phyloP scores from a whole-genome alignment of 2,888 invertebrate genomes.

The Drosophila phalerata region DNA sequence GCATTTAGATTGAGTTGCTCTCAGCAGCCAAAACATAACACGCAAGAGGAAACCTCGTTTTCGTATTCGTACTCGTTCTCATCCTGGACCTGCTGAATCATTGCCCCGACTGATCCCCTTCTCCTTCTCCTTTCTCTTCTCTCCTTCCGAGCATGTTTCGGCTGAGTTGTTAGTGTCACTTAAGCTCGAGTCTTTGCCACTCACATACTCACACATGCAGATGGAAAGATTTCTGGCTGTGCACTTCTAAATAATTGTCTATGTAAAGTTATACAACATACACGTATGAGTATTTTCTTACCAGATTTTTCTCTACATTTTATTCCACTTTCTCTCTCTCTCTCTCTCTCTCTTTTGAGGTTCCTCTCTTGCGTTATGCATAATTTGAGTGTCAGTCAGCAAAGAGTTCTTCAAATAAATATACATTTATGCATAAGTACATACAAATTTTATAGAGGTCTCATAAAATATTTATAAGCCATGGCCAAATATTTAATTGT shows the following conservation, averaged over 20 bases:
- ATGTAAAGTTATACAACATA: conserved; percentile 74
- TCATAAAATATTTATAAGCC: conserved; percentile 72
- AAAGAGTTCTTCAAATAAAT: conserved; percentile 51
- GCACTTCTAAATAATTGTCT: conserved; percentile 81
- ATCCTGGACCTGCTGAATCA: conserved; percentile 19
- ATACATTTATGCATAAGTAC: conserved; percentile 45
- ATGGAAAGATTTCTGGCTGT: conserved; percentile 55
- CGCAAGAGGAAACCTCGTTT: conserved; percentile 38
- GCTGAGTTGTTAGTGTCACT: conserved; percentile 78
- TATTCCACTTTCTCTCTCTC: not conserved
- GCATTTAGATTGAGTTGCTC: conserved; percentile 83
- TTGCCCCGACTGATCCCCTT: not conserved
- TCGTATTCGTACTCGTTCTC: conserved; percentile 11
- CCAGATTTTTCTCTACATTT: conserved; percentile 6
- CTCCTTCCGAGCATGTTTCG: conserved; percentile 2
- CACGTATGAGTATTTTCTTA: conserved; percentile 35
- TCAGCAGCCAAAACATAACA: conserved; percentile 79
- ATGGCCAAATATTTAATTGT: conserved; percentile 74
- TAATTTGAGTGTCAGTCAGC: conserved; percentile 66
- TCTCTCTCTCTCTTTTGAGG: conserved; percentile 4
- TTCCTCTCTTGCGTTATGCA: conserved; percentile 45
- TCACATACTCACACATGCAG: conserved; percentile 64
- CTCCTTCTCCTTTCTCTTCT: too few relatives aligned
- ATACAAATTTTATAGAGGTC: conserved; percentile 43
- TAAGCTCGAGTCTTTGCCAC: conserved; percentile 77